These are phyloP conservation scores for Kryptopterus vitreolus DNA, from an alignment of 2,797 vertebrate genomes.

Conservation along the genomic window DNA sequence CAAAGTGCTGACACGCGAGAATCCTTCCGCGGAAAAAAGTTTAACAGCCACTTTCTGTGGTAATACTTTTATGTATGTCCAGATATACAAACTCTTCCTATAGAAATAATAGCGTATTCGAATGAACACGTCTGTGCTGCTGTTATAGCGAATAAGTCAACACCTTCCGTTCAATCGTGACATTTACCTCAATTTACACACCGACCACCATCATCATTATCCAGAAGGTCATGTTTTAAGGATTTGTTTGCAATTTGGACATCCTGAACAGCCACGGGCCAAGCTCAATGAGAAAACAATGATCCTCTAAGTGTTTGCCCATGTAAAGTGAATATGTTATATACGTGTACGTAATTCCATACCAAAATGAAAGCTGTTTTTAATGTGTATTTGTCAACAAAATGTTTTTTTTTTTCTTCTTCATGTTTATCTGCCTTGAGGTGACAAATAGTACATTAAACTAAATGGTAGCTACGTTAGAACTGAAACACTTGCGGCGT, in stretches of 20 bases:
- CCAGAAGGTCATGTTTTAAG: slow-evolving; percentile 67
- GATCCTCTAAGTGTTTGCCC: neutral
- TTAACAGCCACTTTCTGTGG: neutral
- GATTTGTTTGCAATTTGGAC: slow-evolving; percentile 78
- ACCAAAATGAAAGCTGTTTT: slow-evolving; percentile 15
- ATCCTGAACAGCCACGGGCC: slow-evolving; percentile 62
- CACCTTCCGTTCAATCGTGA: neutral
- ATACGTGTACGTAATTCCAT: neutral
- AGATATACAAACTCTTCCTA: neutral
- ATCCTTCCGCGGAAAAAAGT: neutral
- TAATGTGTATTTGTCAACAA: neutral
- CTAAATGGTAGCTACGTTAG: neutral
- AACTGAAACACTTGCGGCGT: neutral
- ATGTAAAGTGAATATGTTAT: slow-evolving; percentile 3
- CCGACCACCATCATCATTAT: too few relatives aligned
- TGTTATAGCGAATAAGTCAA: neutral
- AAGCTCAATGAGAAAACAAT: slow-evolving; percentile 65
- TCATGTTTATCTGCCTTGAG: slow-evolving; percentile 14
- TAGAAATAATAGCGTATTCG: neutral
- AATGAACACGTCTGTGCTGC: neutral
- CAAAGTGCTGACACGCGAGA: slow-evolving; percentile 1
- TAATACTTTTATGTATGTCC: too few relatives aligned
- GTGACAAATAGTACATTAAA: slow-evolving; percentile 11
- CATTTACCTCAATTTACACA: neutral
- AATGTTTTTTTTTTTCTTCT: slow-evolving; percentile 4